These are phyloP conservation scores for Lampropteryx suffumata DNA, from an alignment of 2,888 invertebrate species.

Conservation along the genomic window DNA sequence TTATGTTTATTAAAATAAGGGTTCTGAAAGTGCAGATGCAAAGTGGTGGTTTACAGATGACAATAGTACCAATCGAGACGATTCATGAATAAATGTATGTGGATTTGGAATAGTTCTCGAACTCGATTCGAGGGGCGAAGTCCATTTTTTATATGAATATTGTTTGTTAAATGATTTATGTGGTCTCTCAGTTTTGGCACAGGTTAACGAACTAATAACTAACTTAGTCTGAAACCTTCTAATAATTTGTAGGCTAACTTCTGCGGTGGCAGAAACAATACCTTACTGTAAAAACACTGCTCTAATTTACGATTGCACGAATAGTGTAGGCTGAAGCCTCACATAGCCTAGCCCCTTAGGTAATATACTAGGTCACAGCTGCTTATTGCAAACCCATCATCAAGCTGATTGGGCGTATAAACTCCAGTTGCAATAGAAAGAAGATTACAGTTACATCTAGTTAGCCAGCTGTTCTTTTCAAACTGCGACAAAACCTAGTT, in stretches of 20 bases:
- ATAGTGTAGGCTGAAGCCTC: no score
- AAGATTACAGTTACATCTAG: not conserved
- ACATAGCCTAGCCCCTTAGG: no score
- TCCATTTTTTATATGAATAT: conserved; percentile 39
- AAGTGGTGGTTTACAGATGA: conserved; percentile 29
- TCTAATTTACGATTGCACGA: no score
- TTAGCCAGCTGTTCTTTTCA: not conserved
- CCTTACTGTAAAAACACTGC: no score
- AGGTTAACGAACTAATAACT: not conserved
- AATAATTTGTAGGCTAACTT: no score
- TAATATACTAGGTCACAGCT: no score
- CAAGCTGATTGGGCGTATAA: no score
- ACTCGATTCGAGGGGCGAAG: conserved; percentile 28
- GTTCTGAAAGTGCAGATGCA: conserved; percentile 8
- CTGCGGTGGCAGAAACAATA: no score
- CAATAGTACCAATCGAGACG: conserved; percentile 40
- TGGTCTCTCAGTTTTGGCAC: not conserved
- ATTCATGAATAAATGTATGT: conserved; percentile 42
- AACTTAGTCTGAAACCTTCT: not conserved
- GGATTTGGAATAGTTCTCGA: conserved; percentile 36
- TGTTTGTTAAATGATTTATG: conserved; percentile 33
- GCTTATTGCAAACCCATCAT: no score
- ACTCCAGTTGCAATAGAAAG: no score
- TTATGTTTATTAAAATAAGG: conserved; percentile 12
- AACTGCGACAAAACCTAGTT: not conserved